These are phyloP conservation scores for Oscheius sp. DNA, from an alignment of 2,888 invertebrate species.

Conservation along the genomic window DNA sequence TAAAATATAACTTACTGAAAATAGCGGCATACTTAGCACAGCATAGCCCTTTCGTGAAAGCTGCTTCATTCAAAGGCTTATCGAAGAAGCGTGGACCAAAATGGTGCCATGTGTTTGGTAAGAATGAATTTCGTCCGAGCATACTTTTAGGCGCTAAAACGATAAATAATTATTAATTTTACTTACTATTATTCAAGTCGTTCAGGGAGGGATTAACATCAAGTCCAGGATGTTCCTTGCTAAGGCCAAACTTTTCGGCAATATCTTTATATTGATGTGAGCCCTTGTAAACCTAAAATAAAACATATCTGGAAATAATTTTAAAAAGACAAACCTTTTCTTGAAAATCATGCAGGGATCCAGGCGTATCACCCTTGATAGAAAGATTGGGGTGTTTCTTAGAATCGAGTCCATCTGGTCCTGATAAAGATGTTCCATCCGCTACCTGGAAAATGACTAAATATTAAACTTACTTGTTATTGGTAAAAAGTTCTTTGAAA, in stretches of 20 bases:
- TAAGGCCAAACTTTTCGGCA: conserved; percentile 60
- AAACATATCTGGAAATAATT: not conserved
- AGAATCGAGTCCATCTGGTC: conserved; percentile 63
- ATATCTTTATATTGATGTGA: conserved; percentile 66
- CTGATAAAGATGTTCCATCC: conserved; percentile 66
- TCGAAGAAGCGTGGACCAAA: conserved; percentile 68
- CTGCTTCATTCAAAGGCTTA: conserved; percentile 65
- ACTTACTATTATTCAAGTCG: conserved; percentile 44
- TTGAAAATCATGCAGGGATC: conserved; percentile 60
- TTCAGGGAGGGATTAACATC: conserved; percentile 59
- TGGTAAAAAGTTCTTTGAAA: not conserved
- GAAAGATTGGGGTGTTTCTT: conserved; percentile 52
- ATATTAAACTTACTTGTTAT: not conserved
- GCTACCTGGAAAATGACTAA: conserved; percentile 44
- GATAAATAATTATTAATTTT: not conserved
- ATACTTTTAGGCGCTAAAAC: conserved; percentile 46
- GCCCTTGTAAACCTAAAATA: conserved; percentile 50
- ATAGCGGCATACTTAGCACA: conserved; percentile 65
- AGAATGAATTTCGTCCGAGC: conserved; percentile 46
- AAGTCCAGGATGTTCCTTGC: conserved; percentile 67
- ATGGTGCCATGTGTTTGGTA: conserved; percentile 52
- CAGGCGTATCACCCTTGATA: conserved; percentile 61
- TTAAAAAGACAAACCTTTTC: conserved; percentile 44
- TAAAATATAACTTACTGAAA: conserved; percentile 46
- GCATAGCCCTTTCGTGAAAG: conserved; percentile 65